These are phyloP conservation scores for Byasa hedistus DNA, from an alignment of 2,888 invertebrate species.

Conservation along the genomic window DNA sequence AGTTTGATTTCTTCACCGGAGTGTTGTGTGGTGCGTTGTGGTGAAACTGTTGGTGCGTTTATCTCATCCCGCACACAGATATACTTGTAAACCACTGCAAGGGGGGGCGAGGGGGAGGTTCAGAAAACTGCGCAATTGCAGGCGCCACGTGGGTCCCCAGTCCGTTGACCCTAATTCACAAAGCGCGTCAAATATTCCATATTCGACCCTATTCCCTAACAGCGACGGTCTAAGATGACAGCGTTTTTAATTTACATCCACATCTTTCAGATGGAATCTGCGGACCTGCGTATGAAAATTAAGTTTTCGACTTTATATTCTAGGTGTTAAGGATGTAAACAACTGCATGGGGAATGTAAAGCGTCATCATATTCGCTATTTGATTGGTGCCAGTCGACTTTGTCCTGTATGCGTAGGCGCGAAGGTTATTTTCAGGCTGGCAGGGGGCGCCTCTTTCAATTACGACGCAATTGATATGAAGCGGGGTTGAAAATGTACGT, in stretches of 20 bases:
- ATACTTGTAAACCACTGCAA: slow-evolving; percentile 65
- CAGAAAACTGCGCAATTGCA: slow-evolving; percentile 74
- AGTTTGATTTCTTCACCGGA: too few species aligned
- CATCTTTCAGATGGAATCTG: slow-evolving; percentile 10
- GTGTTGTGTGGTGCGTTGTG: too few species aligned
- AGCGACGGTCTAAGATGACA: slow-evolving; percentile 32
- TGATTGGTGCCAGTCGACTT: slow-evolving; percentile 6
- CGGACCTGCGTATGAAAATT: background rate
- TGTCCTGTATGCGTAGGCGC: background rate
- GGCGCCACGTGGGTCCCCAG: slow-evolving; percentile 63
- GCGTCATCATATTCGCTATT: slow-evolving; percentile 8
- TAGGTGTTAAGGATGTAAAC: slow-evolving; percentile 22
- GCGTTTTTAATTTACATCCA: slow-evolving; percentile 25
- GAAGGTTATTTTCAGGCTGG: slow-evolving; percentile 1
- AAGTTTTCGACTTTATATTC: slow-evolving; percentile 8
- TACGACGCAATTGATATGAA: slow-evolving; percentile 29
- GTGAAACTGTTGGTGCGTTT: slow-evolving; percentile 21
- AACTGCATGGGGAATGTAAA: slow-evolving; percentile 2
- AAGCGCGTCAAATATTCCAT: slow-evolving; percentile 26
- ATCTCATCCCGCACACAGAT: slow-evolving; percentile 50
- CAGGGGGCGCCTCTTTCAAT: slow-evolving; percentile 10
- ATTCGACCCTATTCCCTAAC: slow-evolving; percentile 29
- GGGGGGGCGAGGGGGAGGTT: slow-evolving; percentile 58
- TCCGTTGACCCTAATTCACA: slow-evolving; percentile 58
- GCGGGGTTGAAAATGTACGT: slow-evolving; percentile 25